These are phyloP conservation scores for Zingel zingel DNA, from an alignment of 2,113 vertebrate genomes.

Conservation along the genomic window DNA sequence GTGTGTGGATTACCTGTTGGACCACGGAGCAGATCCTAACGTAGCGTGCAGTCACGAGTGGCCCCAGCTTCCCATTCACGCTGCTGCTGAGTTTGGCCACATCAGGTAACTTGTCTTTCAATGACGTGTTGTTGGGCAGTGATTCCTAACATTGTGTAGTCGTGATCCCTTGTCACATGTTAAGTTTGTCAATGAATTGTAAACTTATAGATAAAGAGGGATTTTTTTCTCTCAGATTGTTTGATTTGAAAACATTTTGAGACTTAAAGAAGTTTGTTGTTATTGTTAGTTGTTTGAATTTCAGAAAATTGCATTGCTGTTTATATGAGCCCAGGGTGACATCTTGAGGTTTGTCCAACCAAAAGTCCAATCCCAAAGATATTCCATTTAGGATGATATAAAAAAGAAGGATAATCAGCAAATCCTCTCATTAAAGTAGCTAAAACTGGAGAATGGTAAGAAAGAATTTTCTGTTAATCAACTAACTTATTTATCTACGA, in stretches of 20 bases:
- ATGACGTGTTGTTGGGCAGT: not conserved
- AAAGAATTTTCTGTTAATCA: not conserved
- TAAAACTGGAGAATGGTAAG: no score
- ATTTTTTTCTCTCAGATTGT: not conserved
- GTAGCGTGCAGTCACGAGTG: conserved; percentile 89
- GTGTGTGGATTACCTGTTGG: conserved; percentile 89
- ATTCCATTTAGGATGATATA: not conserved
- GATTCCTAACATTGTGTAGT: not conserved
- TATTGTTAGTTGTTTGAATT: not conserved
- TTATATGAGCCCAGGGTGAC: not conserved
- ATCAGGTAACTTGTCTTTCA: conserved; percentile 76
- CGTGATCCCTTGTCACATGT: not conserved
- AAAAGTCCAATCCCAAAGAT: not conserved
- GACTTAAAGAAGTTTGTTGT: not conserved
- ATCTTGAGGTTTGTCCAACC: not conserved
- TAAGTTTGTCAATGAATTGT: not conserved
- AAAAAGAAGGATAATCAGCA: not conserved
- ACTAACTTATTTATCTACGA: no score
- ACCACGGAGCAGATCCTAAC: conserved; percentile 89
- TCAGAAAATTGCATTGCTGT: not conserved
- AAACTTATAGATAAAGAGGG: not conserved
- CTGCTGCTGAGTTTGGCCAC: conserved; percentile 92
- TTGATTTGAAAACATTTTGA: not conserved
- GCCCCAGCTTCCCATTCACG: conserved; percentile 94
- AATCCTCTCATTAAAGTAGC: not conserved